Evolutionary conservation across 2,888 invertebrate species (phyloP).

Genomic region (Masnerella sp.): DNA sequence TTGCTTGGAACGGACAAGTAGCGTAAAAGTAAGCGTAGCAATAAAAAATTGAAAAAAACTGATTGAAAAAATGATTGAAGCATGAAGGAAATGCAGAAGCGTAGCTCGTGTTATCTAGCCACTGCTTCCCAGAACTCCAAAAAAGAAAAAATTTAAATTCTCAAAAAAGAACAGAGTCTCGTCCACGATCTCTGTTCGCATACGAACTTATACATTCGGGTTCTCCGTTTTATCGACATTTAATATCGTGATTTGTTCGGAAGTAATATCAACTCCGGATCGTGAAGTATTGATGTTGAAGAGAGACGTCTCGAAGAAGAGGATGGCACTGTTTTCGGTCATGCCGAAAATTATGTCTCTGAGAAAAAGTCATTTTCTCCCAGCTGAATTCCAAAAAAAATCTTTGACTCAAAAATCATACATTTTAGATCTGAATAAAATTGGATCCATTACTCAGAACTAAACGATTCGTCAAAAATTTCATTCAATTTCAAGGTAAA

Average conservation of each 20-base stretch:
- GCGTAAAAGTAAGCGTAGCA: slow-evolving; percentile 37
- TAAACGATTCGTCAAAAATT: slow-evolving; percentile 16
- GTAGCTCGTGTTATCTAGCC: slow-evolving; percentile 65
- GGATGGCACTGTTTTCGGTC: slow-evolving; percentile 36
- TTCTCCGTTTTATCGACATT: slow-evolving; percentile 55
- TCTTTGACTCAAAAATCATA: slow-evolving; percentile 6
- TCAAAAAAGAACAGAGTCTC: slow-evolving; percentile 40
- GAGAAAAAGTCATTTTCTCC: slow-evolving; percentile 42
- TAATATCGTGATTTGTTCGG: slow-evolving; percentile 47
- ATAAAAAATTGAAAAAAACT: slow-evolving; percentile 22
- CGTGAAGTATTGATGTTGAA: slow-evolving; percentile 42
- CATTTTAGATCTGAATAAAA: neutral
- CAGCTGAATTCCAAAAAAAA: slow-evolving; percentile 33
- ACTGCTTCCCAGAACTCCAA: slow-evolving; percentile 66
- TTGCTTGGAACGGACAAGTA: slow-evolving; percentile 41
- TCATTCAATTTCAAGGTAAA: neutral
- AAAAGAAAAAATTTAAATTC: slow-evolving; percentile 29
- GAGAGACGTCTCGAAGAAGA: slow-evolving; percentile 47
- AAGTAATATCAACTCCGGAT: slow-evolving; percentile 49
- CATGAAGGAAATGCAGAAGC: slow-evolving; percentile 68
- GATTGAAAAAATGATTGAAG: slow-evolving; percentile 4
- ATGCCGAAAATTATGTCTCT: slow-evolving; percentile 39
- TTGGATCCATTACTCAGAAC: neutral
- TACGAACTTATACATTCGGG: slow-evolving; percentile 61
- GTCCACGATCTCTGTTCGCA: slow-evolving; percentile 43